phyloP scores from a whole-genome alignment of 2,888 invertebrate genomes.

The Pseudoips prasinana region DNA sequence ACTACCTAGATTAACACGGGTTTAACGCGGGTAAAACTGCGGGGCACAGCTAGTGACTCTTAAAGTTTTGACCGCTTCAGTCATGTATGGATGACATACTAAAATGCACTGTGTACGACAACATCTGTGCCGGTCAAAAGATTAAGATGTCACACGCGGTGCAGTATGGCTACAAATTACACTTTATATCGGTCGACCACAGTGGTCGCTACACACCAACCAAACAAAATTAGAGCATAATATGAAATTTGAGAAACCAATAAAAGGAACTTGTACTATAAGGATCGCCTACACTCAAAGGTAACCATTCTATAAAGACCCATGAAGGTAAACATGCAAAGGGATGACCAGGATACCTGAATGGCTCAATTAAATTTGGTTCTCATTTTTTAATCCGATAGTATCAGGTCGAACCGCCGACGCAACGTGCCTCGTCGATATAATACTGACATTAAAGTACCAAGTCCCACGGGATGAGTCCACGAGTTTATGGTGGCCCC shows the following conservation, averaged over 20 bases:
- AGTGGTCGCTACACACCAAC: too few relatives aligned
- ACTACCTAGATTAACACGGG: too few relatives aligned
- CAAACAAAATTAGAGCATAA: slow-evolving; percentile 2
- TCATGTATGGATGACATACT: too few relatives aligned
- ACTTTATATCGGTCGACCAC: too few relatives aligned
- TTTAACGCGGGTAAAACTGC: too few relatives aligned
- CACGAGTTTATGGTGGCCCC: slow-evolving; percentile 55
- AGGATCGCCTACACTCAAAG: slow-evolving; percentile 20
- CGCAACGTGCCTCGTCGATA: slow-evolving; percentile 43
- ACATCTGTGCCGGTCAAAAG: too few relatives aligned
- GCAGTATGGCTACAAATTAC: too few relatives aligned
- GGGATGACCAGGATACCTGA: too few relatives aligned
- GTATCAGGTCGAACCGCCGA: slow-evolving; percentile 45
- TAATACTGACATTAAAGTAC: slow-evolving; percentile 52
- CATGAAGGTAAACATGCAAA: not conserved
- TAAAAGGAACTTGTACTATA: slow-evolving; percentile 2
- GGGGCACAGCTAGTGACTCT: too few relatives aligned
- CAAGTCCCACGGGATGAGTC: slow-evolving; percentile 46
- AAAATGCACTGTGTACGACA: too few relatives aligned
- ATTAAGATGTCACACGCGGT: too few relatives aligned
- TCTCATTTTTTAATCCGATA: slow-evolving; percentile 26
- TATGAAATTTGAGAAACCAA: slow-evolving; percentile 3
- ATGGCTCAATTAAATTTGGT: slow-evolving; percentile 29
- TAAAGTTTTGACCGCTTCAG: too few relatives aligned
- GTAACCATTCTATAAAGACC: slow-evolving; percentile 10